Evolutionary conservation across 2,113 vertebrate species (phyloP).

Genomic region (Urocolius indicus): DNA sequence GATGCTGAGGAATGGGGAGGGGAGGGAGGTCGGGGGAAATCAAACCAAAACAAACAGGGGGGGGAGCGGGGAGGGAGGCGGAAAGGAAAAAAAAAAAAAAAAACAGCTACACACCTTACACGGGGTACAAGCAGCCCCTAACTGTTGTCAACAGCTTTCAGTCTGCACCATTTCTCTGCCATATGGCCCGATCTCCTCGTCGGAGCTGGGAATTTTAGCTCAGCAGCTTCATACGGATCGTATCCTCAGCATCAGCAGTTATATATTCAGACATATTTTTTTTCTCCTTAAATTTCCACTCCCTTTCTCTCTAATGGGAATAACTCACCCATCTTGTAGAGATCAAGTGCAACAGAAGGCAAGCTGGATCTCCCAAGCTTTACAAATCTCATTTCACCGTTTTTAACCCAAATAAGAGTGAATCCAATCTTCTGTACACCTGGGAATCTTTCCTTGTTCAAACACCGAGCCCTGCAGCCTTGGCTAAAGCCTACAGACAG

Average conservation of each 20-base stretch:
- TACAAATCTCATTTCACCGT: constrained; percentile 65
- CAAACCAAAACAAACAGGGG: constrained; percentile 9
- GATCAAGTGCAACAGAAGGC: constrained; percentile 43
- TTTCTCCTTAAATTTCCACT: constrained; percentile 32
- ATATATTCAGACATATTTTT: constrained; percentile 24
- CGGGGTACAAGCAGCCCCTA: constrained; percentile 40
- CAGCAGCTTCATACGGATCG: constrained; percentile 13
- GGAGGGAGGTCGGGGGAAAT: not conserved
- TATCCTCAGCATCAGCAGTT: constrained; percentile 33
- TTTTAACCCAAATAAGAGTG: constrained; percentile 64
- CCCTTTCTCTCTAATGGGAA: constrained; percentile 53
- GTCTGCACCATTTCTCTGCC: constrained; percentile 71
- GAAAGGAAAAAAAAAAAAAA: not conserved
- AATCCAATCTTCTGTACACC: constrained; percentile 66
- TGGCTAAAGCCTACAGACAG: constrained; percentile 80
- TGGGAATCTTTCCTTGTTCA: constrained; percentile 73
- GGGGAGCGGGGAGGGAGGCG: not conserved
- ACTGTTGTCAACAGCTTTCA: constrained; percentile 66
- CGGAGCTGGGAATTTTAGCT: constrained; percentile 32
- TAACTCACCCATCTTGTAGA: constrained; percentile 62
- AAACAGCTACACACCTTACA: constrained; percentile 44
- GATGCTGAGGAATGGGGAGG: not conserved
- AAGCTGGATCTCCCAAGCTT: constrained; percentile 59
- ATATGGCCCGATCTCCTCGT: constrained; percentile 51
- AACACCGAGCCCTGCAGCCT: constrained; percentile 81